These are phyloP conservation scores for Peromyscus eremicus DNA, from an alignment of 2,797 vertebrate genomes.

Conservation along the genomic window DNA sequence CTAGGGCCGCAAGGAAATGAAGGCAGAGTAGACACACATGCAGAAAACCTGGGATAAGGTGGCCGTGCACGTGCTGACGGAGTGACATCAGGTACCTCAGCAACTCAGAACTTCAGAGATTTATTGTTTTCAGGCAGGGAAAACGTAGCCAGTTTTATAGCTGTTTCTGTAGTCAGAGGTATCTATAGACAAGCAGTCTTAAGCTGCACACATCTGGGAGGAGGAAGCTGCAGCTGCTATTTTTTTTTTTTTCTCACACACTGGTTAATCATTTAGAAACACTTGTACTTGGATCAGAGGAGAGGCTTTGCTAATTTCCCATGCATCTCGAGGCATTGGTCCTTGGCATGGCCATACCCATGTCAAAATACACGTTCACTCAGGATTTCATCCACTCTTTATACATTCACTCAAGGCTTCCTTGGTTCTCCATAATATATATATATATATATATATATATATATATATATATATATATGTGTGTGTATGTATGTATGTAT, in stretches of 20 bases:
- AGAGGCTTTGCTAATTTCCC: too few relatives aligned
- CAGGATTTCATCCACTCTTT: not conserved
- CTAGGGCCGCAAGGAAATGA: not conserved
- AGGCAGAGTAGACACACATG: not conserved
- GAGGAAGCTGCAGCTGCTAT: not conserved
- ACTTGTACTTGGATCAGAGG: not conserved
- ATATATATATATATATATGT: too few relatives aligned
- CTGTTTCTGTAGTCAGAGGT: not conserved
- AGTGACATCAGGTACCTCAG: too few relatives aligned
- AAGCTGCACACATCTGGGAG: not conserved
- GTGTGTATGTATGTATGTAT: too few relatives aligned
- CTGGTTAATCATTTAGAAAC: not conserved
- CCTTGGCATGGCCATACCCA: not conserved
- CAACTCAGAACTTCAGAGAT: not conserved
- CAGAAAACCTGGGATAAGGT: not conserved
- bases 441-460: too few relatives aligned
- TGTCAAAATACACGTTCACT: not conserved
- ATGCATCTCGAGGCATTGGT: not conserved
- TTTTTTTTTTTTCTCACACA: not conserved
- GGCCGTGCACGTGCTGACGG: not conserved
- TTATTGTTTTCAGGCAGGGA: not conserved
- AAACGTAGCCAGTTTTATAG: too few relatives aligned
- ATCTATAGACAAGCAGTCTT: not conserved
- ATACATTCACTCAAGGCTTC: not conserved
- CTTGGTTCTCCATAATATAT: too few relatives aligned